Base-by-base conservation (phyloP, 2,113 vertebrate species). In the Pithys albifrons region DNA sequence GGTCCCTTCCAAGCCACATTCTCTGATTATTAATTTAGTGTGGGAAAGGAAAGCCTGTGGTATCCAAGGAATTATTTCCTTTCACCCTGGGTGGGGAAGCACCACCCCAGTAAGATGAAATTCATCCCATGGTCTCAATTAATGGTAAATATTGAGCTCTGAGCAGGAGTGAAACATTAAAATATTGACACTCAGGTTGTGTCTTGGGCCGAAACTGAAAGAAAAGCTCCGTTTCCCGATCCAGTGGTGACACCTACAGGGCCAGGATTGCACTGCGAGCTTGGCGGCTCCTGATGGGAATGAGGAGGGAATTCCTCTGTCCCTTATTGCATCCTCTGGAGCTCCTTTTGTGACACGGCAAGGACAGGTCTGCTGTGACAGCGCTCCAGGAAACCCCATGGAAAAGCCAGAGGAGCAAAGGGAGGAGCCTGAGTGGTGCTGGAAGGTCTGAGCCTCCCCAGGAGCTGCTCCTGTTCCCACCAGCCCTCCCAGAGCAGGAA, bases 201-300 rank as follows among this genome's bases (percentile, higher is more conserved):
- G 45, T 6, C 28, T 27, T 10, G 22, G 18, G 43, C 64, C 13
- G 55, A 37, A 25, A 22, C 1, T 0, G 41, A 10, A 16, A 23
- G 43, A 16, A 70, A 67, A 75, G 6, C 11, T 20, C 6, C 1
- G 3, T 89, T 72, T 76, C 27, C n/a, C 45, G 29, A 52, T 58
- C 31, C 76, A 8, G 49, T 29, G 76, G 71, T 66, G 96, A 92
- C 97, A 95, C 43, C 97, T 95, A 77, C 45, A 93, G 97, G 96
- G 55, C 73, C 10, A 61, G 14, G 79, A 37, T 48, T 52, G 70
- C 41, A 25, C 24, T 46, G 72, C 66, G 2, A 7, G 49, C 33
- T 20, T 46, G 24, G 55, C 35, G 61, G 46, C 10, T 71, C 15
- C 58, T 4, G 11, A 20, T 10, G 43, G 59, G 10, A 45, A 39